Base-by-base conservation (phyloP, 2,797 vertebrate genomes). In the Diplodus puntazzo region DNA sequence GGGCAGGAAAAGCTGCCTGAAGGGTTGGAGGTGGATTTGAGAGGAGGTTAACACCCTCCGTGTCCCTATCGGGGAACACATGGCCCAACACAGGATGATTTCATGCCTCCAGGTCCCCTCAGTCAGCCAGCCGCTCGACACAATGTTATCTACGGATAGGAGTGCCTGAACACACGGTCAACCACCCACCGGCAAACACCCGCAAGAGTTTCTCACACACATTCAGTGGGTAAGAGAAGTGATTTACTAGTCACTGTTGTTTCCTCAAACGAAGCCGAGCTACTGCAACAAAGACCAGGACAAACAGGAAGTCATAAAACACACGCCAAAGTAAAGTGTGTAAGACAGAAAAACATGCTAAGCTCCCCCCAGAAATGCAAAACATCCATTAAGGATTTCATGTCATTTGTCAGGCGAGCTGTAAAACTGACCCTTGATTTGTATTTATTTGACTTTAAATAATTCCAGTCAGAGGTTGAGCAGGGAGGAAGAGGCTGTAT, bases 141-240 rank as follows among this genome's bases (percentile, higher is more conserved):
- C 93, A 95, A 95, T 95, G 92, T 95, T 94, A 95, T 95, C 94
- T 90, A 61, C 53, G 27, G 83, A 87, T 79, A 84, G 70, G 87
- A 84, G 84, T 66, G 87, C 58, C 73, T 5, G 73, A 77, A 84
- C 88, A 87, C 84, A 80, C 61, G 77, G 69, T 78, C 89, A 88
- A 43, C 77, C 90, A 55, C 69, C 73, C 69, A 81, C 83, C 45
- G 13, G 58, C 71, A 49, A 80, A 62, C 82, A 75, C 59, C 52
- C 76, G 55, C 60, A 60, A 61, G 30, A 65, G 55, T 87, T 90
- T 89, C 85, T 89, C 89, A 90, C 79, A 88, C 83, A 83, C 42
- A 42, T 73, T 83, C 69, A 64, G 25, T 1, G 43, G 67, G 62
- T 27, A 25, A 75, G 62, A 75, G 58, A 79, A 68, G 63, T 87